phyloP scores from a whole-genome alignment of 1,140 invertebrate species.

The Drosophila kepulauana region DNA sequence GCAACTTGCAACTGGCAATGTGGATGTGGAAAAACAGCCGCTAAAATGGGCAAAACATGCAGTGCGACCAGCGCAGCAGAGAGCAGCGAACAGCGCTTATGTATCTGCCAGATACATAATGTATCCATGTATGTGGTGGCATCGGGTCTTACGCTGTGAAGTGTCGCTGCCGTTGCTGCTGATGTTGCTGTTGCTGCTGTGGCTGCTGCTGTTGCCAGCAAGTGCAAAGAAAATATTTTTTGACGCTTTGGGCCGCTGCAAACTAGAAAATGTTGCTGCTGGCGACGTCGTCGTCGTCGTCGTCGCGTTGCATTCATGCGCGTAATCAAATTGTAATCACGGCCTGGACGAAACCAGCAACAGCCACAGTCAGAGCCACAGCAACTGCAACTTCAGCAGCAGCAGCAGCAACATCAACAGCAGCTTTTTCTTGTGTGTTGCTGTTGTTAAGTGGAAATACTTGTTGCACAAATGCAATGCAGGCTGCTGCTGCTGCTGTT shows the following conservation, averaged over 20 bases:
- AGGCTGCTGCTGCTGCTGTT: conserved; percentile 56
- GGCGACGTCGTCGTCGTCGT: conserved; percentile 34
- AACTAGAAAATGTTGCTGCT: conserved; percentile 76
- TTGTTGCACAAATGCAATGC: conserved; percentile 84
- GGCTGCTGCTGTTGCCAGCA: conserved; percentile 46
- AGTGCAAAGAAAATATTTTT: conserved; percentile 83
- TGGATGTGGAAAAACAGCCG: conserved; percentile 69
- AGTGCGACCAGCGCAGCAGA: conserved; percentile 42
- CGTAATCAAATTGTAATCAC: conserved; percentile 84
- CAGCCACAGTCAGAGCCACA: conserved; percentile 32
- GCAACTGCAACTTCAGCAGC: conserved; percentile 35
- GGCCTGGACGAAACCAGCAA: conserved; percentile 67
- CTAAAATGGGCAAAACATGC: conserved; percentile 83
- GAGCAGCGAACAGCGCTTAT: conserved; percentile 46
- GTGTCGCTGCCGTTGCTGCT: conserved; percentile 31
- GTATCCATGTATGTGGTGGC: conserved; percentile 55
- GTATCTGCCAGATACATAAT: conserved; percentile 80
- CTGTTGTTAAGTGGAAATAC: conserved; percentile 83
- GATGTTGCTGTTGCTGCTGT: conserved; percentile 30
- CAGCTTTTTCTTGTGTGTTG: conserved; percentile 40
- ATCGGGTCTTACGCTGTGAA: conserved; percentile 44
- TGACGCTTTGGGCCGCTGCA: conserved; percentile 75
- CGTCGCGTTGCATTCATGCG: conserved; percentile 77
- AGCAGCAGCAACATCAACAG: conserved; percentile 23
- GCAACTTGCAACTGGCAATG: conserved; percentile 37